Evolutionary conservation across 2,888 invertebrate species (phyloP).

Genomic region (Aporophyla lueneburgensis): DNA sequence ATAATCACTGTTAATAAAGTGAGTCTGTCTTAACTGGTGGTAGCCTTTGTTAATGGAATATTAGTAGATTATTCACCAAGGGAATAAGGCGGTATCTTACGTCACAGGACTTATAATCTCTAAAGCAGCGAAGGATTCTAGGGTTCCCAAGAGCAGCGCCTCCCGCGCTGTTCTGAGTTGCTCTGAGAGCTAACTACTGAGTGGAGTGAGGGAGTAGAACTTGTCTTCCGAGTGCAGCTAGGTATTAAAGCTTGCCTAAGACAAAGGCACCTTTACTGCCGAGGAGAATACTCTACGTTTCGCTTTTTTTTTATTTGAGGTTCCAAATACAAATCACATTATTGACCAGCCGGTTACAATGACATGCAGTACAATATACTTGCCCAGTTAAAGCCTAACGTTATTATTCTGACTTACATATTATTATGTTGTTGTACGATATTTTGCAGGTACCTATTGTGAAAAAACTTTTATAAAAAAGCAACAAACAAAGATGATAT

Average conservation of each 20-base stretch:
- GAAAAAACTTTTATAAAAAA: background rate
- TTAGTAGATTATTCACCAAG: background rate
- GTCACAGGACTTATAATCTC: background rate
- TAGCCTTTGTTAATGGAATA: background rate
- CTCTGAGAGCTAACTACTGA: background rate
- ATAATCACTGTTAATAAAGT: constrained; percentile 94
- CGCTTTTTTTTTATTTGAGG: background rate
- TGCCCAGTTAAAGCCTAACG: background rate
- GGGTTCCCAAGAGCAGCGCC: background rate
- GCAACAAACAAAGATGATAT: background rate
- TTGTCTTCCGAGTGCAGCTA: background rate
- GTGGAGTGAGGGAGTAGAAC: background rate
- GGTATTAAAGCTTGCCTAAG: background rate
- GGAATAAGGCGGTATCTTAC: background rate
- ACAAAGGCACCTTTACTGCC: background rate
- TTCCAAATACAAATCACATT: background rate
- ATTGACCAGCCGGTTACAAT: background rate
- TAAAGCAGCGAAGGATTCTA: background rate
- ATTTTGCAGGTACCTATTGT: background rate
- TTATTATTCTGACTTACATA: background rate
- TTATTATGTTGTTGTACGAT: no score
- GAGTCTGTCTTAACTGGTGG: constrained; percentile 32
- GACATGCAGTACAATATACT: background rate
- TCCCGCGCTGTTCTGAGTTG: no score
- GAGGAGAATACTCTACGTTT: background rate